Conservation (phyloP, 2,888 invertebrate genomes). For the Leptogaster cylindrica region DNA sequence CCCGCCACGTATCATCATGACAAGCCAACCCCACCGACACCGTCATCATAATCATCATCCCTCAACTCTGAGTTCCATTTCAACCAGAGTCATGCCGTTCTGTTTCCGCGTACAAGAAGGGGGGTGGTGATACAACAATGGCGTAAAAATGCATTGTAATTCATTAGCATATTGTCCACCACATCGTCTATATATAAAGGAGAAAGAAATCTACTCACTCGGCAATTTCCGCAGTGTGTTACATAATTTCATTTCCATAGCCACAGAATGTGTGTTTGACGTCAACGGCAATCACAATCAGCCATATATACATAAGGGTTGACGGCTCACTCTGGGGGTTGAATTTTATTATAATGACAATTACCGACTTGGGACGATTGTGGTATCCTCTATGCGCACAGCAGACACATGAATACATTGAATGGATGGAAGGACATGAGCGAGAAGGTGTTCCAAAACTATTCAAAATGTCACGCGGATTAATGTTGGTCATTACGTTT, state of each 20-base stretch:
- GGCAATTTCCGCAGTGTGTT: constrained; percentile 14
- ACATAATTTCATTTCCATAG: constrained; percentile 33
- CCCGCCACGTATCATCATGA: no score
- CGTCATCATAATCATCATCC: no score
- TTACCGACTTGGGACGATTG: constrained; percentile 34
- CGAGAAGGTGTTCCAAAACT: constrained; percentile 12
- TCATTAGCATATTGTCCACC: constrained; percentile 35
- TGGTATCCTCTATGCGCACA: constrained; percentile 12
- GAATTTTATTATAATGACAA: constrained; percentile 25
- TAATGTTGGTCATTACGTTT: constrained; percentile 19
- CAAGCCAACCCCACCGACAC: no score
- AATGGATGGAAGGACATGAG: neutral
- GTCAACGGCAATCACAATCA: constrained; percentile 29
- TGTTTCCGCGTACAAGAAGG: neutral
- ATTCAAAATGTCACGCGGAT: constrained; percentile 23
- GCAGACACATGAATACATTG: constrained; percentile 5
- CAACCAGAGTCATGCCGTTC: neutral
- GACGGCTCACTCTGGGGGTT: constrained; percentile 13
- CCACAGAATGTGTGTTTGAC: constrained; percentile 18
- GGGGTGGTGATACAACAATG: constrained; percentile 14
- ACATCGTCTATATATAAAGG: neutral
- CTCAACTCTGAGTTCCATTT: constrained; percentile 15
- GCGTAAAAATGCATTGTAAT: constrained; percentile 30
- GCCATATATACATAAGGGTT: constrained; percentile 3
- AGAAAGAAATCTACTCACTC: constrained; percentile 15